phyloP scores from a whole-genome alignment of 2,113 vertebrate species.

The Odobenus rosmarus region DNA sequence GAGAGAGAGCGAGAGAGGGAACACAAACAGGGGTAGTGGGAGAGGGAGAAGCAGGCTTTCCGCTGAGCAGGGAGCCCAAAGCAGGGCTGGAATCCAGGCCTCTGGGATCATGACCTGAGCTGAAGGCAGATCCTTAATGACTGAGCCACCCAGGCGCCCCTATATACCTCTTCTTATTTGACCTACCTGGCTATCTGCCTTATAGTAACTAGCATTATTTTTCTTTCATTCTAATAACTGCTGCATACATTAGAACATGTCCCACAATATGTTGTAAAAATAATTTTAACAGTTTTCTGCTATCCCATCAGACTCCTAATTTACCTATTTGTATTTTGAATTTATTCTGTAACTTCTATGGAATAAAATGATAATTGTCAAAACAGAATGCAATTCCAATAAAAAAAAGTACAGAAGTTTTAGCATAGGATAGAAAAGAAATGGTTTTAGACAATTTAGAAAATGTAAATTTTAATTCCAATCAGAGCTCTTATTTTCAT shows the following conservation, averaged over 20 bases:
- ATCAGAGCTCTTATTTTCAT: neutral
- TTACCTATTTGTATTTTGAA: neutral
- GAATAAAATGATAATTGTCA: neutral
- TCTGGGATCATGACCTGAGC: too few species aligned
- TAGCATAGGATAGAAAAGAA: neutral
- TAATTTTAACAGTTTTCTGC: neutral
- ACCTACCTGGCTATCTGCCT: neutral
- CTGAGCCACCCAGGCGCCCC: too few species aligned
- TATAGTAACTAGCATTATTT: neutral
- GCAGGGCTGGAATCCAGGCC: too few species aligned
- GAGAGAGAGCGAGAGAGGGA: too few species aligned
- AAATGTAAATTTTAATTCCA: constrained; percentile 30
- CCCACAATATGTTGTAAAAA: neutral
- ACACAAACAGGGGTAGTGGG: too few species aligned
- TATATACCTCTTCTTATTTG: neutral
- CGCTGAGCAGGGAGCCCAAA: too few species aligned
- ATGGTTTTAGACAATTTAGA: neutral
- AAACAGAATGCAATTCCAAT: neutral
- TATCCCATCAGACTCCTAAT: neutral
- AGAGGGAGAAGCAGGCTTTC: too few species aligned
- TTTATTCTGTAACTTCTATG: neutral
- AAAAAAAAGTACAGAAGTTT: neutral
- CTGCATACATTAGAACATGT: neutral
- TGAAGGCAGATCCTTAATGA: too few species aligned
- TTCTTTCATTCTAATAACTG: neutral